Percentiles rank a stretch among this genome's conserved stretches.
phyloP scores from a whole-genome alignment of 2,797 vertebrate genomes.

The Mycteria americana region DNA sequence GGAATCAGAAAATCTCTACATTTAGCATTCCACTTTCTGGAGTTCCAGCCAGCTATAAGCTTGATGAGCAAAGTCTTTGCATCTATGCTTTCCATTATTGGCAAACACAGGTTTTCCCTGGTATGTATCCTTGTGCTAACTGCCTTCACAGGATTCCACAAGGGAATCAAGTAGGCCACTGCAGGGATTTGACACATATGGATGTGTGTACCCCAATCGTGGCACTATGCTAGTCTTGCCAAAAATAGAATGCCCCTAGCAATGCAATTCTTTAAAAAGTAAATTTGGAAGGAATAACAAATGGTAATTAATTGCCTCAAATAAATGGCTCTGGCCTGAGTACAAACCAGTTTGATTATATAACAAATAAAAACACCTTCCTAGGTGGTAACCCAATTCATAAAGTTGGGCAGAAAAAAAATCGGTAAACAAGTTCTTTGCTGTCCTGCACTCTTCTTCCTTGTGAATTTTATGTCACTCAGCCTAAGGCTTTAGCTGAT shows the following conservation, averaged over 20 bases:
- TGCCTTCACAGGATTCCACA: background rate
- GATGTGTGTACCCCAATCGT: background rate
- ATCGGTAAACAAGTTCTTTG: background rate
- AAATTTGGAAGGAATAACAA: conserved; percentile 19
- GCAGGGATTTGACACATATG: background rate
- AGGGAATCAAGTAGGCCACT: background rate
- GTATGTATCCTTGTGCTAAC: background rate
- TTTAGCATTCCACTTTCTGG: background rate
- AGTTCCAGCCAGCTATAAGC: background rate
- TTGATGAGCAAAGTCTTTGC: background rate
- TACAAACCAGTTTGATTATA: background rate
- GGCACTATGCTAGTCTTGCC: background rate
- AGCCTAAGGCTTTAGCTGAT: background rate
- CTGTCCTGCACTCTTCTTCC: background rate
- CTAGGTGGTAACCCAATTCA: background rate
- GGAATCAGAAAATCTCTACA: background rate
- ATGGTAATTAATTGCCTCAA: conserved; percentile 2
- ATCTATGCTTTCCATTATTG: background rate
- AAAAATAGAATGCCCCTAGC: background rate
- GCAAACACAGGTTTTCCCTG: background rate
- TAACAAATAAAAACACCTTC: background rate
- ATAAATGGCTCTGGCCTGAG: conserved; percentile 6
- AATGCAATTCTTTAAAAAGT: background rate
- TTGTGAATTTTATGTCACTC: background rate
- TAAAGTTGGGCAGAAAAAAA: background rate